phyloP scores from a whole-genome alignment of 2,888 invertebrate species.

The Esperia sulphurella region DNA sequence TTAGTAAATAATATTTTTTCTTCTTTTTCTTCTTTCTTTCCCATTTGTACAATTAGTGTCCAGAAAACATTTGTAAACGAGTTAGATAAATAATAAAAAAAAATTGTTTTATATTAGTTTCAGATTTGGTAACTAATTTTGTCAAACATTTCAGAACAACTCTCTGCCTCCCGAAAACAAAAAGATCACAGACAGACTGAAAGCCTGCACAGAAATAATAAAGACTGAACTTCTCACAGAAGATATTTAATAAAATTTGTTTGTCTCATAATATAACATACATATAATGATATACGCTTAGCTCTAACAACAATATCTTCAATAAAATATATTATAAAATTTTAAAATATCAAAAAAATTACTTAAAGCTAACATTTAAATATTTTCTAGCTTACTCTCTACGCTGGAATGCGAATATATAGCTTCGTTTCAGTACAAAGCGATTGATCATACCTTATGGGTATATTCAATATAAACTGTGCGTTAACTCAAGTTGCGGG shows the following conservation, averaged over 20 bases:
- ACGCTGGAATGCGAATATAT: conserved; percentile 9
- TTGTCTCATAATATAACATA: conserved; percentile 28
- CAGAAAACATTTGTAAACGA: no score
- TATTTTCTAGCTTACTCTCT: conserved; percentile 1
- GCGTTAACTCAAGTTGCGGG: no score
- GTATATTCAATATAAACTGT: no score
- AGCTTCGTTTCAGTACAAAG: neutral
- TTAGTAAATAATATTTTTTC: no score
- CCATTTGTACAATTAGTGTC: no score
- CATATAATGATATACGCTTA: conserved; percentile 36
- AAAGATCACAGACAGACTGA: conserved; percentile 51
- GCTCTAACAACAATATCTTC: conserved; percentile 37
- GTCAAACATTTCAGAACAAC: conserved; percentile 45
- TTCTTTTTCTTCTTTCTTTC: no score
- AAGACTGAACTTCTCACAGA: conserved; percentile 53
- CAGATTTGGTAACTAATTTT: neutral
- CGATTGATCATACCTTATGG: no score
- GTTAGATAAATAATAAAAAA: no score
- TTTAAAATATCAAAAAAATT: conserved; percentile 47
- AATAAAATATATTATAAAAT: conserved; percentile 42
- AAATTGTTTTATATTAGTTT: no score
- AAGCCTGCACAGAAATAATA: conserved; percentile 41
- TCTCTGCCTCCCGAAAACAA: conserved; percentile 46
- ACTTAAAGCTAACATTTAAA: conserved; percentile 22
- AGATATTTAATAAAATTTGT: conserved; percentile 59